Conservation (phyloP, 1,140 invertebrate species). For the Drosophila mauritiana region DNA sequence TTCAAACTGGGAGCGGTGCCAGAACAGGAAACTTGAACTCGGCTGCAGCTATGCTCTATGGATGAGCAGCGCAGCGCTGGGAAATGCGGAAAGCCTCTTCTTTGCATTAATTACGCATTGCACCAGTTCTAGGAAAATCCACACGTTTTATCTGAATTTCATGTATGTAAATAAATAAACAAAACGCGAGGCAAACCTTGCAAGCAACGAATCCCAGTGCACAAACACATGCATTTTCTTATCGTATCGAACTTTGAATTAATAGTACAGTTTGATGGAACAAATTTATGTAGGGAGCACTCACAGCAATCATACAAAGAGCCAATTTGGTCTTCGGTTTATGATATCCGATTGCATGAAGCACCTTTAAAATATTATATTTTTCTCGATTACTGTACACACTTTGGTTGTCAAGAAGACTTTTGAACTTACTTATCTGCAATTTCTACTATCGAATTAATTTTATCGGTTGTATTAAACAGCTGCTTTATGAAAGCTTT, state of each 20-base stretch:
- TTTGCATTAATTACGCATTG: slow-evolving; percentile 24
- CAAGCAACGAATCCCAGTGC: slow-evolving; percentile 23
- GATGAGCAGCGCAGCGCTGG: slow-evolving; percentile 27
- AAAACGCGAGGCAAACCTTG: slow-evolving; percentile 2
- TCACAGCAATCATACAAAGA: background rate
- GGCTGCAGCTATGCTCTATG: background rate
- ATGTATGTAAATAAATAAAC: slow-evolving; percentile 6
- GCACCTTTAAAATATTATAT: no score
- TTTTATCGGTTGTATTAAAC: background rate
- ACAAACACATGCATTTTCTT: slow-evolving; percentile 18
- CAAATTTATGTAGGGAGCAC: slow-evolving; percentile 12
- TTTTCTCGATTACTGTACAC: background rate
- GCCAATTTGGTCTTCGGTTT: no score
- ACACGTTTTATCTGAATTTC: slow-evolving; percentile 46
- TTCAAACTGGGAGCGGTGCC: slow-evolving; percentile 27
- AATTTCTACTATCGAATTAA: background rate
- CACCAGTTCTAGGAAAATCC: slow-evolving; percentile 16
- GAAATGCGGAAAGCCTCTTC: slow-evolving; percentile 61
- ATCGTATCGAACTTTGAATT: slow-evolving; percentile 62
- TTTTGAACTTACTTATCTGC: background rate
- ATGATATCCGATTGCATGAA: background rate
- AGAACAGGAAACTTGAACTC: slow-evolving; percentile 76
- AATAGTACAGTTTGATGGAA: slow-evolving; percentile 51
- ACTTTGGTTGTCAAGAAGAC: no score
- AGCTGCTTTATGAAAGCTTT: background rate